Base-by-base conservation (phyloP, 2,797 vertebrate genomes). In the Cephalopachus bancanus region DNA sequence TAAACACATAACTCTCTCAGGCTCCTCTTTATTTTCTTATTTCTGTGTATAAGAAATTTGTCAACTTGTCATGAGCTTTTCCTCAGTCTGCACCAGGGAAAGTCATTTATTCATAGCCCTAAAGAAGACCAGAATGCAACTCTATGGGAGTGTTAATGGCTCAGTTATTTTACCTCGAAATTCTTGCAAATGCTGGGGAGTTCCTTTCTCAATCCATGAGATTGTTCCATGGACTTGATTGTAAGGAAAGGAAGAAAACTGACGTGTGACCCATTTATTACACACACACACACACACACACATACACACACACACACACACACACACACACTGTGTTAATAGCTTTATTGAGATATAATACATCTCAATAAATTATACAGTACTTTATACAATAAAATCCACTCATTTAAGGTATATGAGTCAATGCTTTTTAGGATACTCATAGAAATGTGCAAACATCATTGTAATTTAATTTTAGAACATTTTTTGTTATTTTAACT, bases 91-190 rank as follows among this genome's bases (percentile, higher is more conserved):
- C 91, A 85, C 28, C 5, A 65, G 17, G 49, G 26, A 93, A 94
- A 97, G 37, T 19, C 3, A 71, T 59, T 80, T 91, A 76, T 94
- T 67, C 11, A 65, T 49, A 64, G 17, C 0, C 83, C 28, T 94
- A 72, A 88, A 62, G 81, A 81, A 9, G 85, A 81, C 51, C 67
- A 88, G 62, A 88, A 93, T 88, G 30, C 49, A 71, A n/a, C 64
- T 92, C 78, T 80, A 51, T 22, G 89, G 55, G 75, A 87, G 17
- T 85, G 49, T 30, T 86, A 59, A 75, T 55, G 76, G 67, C 55
- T 93, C 59, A 65, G 59, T 83, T 94, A 78, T 78, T 96, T 96
- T 65, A 91, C 51, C 49, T 95, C 22, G 74, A 74, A 94, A 89
- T 91, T 91, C 79, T 91, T 94, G 64, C 19, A 85, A 96, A 95